Evolutionary conservation across 1,140 invertebrate genomes (phyloP).

Genomic region (Aphaenogaster floridana): DNA sequence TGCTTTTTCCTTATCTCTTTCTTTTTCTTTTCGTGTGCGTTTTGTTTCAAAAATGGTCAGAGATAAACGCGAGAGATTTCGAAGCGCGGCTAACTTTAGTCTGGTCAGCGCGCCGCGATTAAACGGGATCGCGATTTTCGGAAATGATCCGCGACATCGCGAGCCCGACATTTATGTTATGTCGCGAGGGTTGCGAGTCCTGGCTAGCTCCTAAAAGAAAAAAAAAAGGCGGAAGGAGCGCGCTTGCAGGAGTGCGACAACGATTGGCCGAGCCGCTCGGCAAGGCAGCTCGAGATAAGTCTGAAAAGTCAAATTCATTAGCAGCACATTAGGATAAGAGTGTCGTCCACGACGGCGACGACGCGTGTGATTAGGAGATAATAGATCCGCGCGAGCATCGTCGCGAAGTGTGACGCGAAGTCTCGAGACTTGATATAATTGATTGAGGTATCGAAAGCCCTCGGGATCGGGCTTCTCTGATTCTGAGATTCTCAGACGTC

Average conservation of each 20-base stretch:
- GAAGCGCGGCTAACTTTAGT: slow-evolving; percentile 1
- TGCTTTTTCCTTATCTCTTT: background rate
- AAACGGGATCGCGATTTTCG: background rate
- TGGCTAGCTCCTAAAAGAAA: slow-evolving; percentile 39
- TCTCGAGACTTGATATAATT: background rate
- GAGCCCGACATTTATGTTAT: slow-evolving; percentile 1
- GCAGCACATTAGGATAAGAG: slow-evolving; percentile 71
- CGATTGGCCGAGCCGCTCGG: slow-evolving; percentile 34
- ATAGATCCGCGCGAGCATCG: background rate
- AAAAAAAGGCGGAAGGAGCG: slow-evolving; percentile 38
- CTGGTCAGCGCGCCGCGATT: slow-evolving; percentile 2
- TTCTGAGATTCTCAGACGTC: slow-evolving; percentile 48
- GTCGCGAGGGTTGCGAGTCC: slow-evolving; percentile 26
- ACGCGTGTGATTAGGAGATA: slow-evolving; percentile 1
- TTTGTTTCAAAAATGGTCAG: slow-evolving; percentile 28
- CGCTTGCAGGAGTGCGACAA: slow-evolving; percentile 39
- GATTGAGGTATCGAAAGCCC: background rate
- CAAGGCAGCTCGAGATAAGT: slow-evolving; percentile 51
- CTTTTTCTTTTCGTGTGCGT: slow-evolving; percentile 23
- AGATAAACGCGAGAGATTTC: slow-evolving; percentile 30
- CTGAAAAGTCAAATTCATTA: slow-evolving; percentile 78
- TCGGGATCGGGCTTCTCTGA: background rate
- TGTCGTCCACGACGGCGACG: slow-evolving; percentile 8
- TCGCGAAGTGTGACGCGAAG: slow-evolving; percentile 18
- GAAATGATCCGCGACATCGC: background rate